Evolutionary conservation across 1,140 invertebrate genomes (phyloP), one percentile per base, ranked within the genome.

Genomic region (Bombus fervidus): DNA sequence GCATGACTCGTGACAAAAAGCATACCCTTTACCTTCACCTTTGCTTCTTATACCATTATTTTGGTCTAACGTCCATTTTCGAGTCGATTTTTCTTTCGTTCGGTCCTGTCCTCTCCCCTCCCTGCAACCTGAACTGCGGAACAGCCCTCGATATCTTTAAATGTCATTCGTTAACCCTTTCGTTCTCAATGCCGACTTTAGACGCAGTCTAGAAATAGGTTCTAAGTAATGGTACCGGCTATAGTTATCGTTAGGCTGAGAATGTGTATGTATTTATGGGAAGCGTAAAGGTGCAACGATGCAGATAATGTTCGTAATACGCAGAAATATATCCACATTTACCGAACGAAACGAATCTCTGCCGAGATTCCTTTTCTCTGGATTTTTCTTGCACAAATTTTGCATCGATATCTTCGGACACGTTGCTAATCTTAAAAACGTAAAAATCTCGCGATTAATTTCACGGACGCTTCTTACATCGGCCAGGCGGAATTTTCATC

Each of bases 1-100:
- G 18, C 43, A 34, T 18, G 41, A 74, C 73, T 53, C 41, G 12
- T 34, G 73, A 73, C 41, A 73, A 74, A 74, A 74, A 74, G 43
- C 73, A 34, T 53, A 53, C n/a, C 31, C 12, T 53, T 74, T 39
- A 25, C 73, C 73, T 74, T 74, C 73, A 47, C 73, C 68, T 71
- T 71, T 47, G 73, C 18, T 34, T 47, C 15, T 31, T 22, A 41
- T 25, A 34, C 43, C 43, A 53, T 74, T 53, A 74, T 5, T 74
- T 47, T 13, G 10, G 5, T 3, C 43, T 41, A 74, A 31, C 31
- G 22, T 41, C n/a, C 71, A 41, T 31, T 74, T 74, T 25, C 73
- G 22, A 74, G 43, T 53, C 41, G 18, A 74, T 74, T 22, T 43
- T 39, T 71, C 68, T 39, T 71, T 28, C 37, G 2, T 39, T 71